Evolutionary conservation across 2,888 invertebrate genomes (phyloP), one percentile per base, ranked within the genome.

Genomic region (Branchellion lobata): DNA sequence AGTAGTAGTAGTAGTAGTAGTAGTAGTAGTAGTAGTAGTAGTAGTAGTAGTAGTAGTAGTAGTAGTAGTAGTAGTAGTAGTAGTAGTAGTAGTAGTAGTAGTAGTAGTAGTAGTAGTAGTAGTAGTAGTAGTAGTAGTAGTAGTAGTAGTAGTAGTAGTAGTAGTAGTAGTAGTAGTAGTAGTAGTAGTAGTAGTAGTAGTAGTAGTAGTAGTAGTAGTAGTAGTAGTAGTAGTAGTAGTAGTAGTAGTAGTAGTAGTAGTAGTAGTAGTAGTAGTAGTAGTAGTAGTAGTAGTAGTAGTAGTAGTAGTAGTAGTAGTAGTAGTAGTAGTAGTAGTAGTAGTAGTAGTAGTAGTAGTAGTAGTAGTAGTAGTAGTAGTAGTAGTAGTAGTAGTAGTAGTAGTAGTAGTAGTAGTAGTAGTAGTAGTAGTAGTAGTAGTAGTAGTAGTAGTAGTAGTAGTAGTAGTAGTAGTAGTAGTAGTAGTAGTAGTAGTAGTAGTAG

Each of bases 1-100:
- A 51, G 53, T 51, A 51, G 53, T 51, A 51, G 53, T 51, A 51
- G 53, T 51, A 51, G 53, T 51, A 51, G 53, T 51, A 51, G 53
- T 51, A 51, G 53, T 51, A 51, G 53, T 51, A 51, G 53, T 51
- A 51, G 53, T 51, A 51, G 53, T 51, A 51, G 53, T 51, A 51
- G 53, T 51, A 51, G 53, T 51, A 51, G 53, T 51, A 51, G 53
- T 51, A 51, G 53, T 51, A 51, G 53, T 51, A 51, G 53, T 51
- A 51, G 53, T 51, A 51, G 53, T 51, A 51, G 53, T 51, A 51
- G 53, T 51, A 51, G 53, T 51, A 51, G 53, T 51, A 51, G 53
- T 51, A 51, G 53, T 51, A 51, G 53, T 51, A 51, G 53, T 51
- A 51, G 53, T 51, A 51, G 53, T 51, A 51, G 53, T 51, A 51